These are phyloP conservation scores for Enteromius radiatus DNA, from an alignment of 2,797 vertebrate genomes.

Conservation along the genomic window DNA sequence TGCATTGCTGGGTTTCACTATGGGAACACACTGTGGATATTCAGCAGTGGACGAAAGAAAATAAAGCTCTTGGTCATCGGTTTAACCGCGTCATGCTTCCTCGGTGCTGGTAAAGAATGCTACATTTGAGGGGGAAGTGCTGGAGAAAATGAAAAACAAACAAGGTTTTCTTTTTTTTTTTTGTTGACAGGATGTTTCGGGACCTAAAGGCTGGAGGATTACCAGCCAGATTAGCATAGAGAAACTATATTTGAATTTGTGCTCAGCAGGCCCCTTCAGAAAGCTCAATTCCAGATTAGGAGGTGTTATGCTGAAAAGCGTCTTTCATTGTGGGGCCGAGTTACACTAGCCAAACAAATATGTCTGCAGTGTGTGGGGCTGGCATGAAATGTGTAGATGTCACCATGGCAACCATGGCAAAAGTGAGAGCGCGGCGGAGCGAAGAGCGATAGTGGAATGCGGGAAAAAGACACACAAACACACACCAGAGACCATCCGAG, in stretches of 20 bases:
- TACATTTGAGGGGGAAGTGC: constrained; percentile 50
- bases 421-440: constrained; percentile 75
- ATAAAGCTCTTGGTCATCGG: constrained; percentile 11
- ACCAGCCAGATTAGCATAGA: constrained; percentile 88
- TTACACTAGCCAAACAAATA: constrained; percentile 95
- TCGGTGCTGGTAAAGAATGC: constrained; percentile 42
- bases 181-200: constrained; percentile 82
- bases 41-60: neutral
- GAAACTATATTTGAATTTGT: constrained; percentile 91
- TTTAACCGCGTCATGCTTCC: constrained; percentile 29
- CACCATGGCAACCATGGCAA: constrained; percentile 89
- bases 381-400: constrained; percentile 87
- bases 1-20: constrained; percentile 37
- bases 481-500: constrained; percentile 60
- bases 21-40: constrained; percentile 35
- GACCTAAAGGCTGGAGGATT: constrained; percentile 83
- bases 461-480: constrained; percentile 76
- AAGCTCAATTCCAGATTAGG: constrained; percentile 86
- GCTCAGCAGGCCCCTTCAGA: constrained; percentile 84
- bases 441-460: constrained; percentile 78
- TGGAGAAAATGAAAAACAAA: constrained; percentile 83
- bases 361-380: constrained; percentile 88
- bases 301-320: constrained; percentile 87
- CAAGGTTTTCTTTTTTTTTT: constrained; percentile 72
- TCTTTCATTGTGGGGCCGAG: constrained; percentile 83